Conservation (phyloP, 2,113 vertebrate genomes). For the Bungarus multicinctus region DNA sequence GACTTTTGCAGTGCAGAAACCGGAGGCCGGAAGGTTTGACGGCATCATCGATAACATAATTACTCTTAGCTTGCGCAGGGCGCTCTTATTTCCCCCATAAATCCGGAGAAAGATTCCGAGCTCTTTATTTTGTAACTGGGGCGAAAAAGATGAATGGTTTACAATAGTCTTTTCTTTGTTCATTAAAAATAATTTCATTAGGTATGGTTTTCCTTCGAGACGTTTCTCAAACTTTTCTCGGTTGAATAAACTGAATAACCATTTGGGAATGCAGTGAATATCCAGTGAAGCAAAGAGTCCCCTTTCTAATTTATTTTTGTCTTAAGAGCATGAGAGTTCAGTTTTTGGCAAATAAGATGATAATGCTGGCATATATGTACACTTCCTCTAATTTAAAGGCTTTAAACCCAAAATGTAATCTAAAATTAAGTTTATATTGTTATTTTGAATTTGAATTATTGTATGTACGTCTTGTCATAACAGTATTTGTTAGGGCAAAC, state of each 20-base stretch:
- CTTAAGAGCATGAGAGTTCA: neutral
- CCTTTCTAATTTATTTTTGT: neutral
- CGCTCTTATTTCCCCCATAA: neutral
- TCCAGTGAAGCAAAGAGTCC: neutral
- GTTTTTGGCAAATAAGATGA: neutral
- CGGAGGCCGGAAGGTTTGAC: neutral
- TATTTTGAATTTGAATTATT: neutral
- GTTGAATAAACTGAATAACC: neutral
- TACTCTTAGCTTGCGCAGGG: neutral
- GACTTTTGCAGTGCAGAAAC: neutral
- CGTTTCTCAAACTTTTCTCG: neutral
- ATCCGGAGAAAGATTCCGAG: neutral
- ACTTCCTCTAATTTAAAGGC: neutral
- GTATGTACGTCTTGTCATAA: neutral
- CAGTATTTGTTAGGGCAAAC: neutral
- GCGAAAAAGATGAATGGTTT: neutral
- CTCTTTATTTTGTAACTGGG: neutral
- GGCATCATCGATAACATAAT: neutral
- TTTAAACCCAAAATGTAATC: neutral
- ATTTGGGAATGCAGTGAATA: neutral
- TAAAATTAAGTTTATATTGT: neutral
- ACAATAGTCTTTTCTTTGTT: neutral
- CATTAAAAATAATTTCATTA: neutral
- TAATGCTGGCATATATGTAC: neutral
- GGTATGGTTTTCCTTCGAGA: neutral